Base-by-base conservation (phyloP, 2,888 invertebrate genomes). In the Shargacucullia verbasci region DNA sequence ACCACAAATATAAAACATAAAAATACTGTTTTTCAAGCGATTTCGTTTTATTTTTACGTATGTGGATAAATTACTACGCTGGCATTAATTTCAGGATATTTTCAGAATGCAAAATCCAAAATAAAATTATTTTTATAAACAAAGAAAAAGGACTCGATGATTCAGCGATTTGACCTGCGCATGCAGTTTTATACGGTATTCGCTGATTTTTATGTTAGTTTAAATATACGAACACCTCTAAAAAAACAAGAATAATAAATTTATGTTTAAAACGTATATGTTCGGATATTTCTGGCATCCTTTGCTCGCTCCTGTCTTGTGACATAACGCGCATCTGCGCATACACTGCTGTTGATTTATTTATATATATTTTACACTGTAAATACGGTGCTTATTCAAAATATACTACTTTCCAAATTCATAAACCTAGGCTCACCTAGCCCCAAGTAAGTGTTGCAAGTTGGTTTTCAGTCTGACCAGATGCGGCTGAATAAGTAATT, bases 81-180 rank as follows among this genome's bases (percentile, higher is more conserved):
- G 2, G 5, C 1, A 4, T 2, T 29, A 20, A 20, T 29, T 29
- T 29, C 7, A 9, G 9, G 29, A 29, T 29, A 9, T 35, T 2
- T 10, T 15, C 14, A 27, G 7, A 29, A 12, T 34, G 9, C 13
- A 25, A 13, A 5, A 4, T 20, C 14, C 41, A 6, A 13, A 11
- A 15, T 34, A 13, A 11, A 15, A 20, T 13, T 46, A 45, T 53
- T 53, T 68, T 49, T 12, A 48, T 25, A 10, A 25, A 68, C 45
- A 68, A 60, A 49, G 34, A 68, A 40, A n/a, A 60, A 37, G 11
- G 10, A 10, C 9, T 14, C 11, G 43, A 31, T 48, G 61, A 53
- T 14, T 38, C 61, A 53, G 27, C 35, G 1, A 29, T 31, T 2
- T 25, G 4, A 38, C 39, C 10, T 39, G 25, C 29, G 29, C 1